These are phyloP conservation scores for Leptinotarsa juncta DNA, from an alignment of 2,888 invertebrate species.

Conservation along the genomic window DNA sequence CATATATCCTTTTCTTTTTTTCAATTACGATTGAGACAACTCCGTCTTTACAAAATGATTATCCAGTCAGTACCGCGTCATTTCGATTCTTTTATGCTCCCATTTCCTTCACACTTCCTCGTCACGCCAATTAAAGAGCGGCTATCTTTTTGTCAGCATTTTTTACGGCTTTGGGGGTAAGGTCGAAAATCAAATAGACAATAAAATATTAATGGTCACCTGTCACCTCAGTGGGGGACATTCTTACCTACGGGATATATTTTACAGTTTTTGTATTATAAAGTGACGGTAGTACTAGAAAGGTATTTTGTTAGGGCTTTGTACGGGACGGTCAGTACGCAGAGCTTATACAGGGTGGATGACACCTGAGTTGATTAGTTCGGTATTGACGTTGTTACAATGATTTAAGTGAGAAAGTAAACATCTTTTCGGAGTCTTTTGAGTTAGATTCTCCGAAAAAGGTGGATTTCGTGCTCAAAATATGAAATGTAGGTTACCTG, in stretches of 20 bases:
- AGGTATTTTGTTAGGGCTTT: slow-evolving; percentile 30
- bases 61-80: slow-evolving; percentile 14
- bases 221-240: slow-evolving; percentile 45
- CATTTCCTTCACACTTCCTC: slow-evolving; percentile 35
- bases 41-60: background rate
- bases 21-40: background rate
- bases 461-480: background rate
- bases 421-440: background rate
- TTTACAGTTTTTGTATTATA: slow-evolving; percentile 36
- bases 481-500: background rate
- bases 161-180: slow-evolving; percentile 40
- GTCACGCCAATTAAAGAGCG: slow-evolving; percentile 33
- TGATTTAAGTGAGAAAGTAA: background rate
- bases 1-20: background rate
- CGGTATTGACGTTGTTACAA: background rate
- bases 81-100: slow-evolving; percentile 25
- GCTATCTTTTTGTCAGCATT: slow-evolving; percentile 37
- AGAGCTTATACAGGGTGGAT: slow-evolving; percentile 18
- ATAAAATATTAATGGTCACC: slow-evolving; percentile 47
- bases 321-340: slow-evolving; percentile 16
- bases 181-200: slow-evolving; percentile 43
- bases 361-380: slow-evolving; percentile 2
- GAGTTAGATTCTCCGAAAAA: background rate
- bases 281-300: slow-evolving; percentile 26
- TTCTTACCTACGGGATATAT: slow-evolving; percentile 42